Evolutionary conservation across 2,113 vertebrate genomes (phyloP), one percentile per base, ranked within the genome.

Genomic region (Corynorhinus townsendii): DNA sequence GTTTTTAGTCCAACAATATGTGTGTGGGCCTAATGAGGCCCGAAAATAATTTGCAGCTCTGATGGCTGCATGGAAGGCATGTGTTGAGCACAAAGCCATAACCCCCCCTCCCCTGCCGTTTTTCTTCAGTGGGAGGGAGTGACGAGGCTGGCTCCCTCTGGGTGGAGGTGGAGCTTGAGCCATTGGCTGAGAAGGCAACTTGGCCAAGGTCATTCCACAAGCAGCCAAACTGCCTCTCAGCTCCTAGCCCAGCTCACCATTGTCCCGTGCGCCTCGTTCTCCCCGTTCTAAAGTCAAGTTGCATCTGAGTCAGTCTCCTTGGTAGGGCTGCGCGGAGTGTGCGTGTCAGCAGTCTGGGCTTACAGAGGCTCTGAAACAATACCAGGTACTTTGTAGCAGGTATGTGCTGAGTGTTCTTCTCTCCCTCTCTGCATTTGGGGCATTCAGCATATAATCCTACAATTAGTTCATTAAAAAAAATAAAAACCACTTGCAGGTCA

Each of bases 391-490:
- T 93, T 93, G 89, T 87, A 95, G 86, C 86, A 88, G 59, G 94
- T 94, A 96, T 96, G 47, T 97, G 97, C 97, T 96, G 97, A 97
- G 96, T 97, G 49, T 90, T 96, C 84, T 93, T 75, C 96, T 97
- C 95, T 96, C 75, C 35, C 68, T 95, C 35, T 76, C 73, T 92
- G 86, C 86, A 69, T 97, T 96, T 97, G 94, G 93, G 90, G 80
- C 96, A 97, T 96, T 97, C 97, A 97, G 97, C 96, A 97, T 86
- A 97, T 97, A 97, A 95, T 96, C 83, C 93, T 86, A 86, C 97
- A 97, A 97, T 97, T 97, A 97, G 89, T 97, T 97, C 96, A 96
- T 97, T 97, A 95, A 97, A 97, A 97, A 96, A 96, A 96, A 81
- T 24, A 90, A 80, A 96, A 95, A 83, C 71, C 30, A 81, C 96